A percentile compares a stretch with the other conserved stretches of the same genome.
Conservation (phyloP, 2,797 vertebrate genomes). For the Furcifer pardalis region DNA sequence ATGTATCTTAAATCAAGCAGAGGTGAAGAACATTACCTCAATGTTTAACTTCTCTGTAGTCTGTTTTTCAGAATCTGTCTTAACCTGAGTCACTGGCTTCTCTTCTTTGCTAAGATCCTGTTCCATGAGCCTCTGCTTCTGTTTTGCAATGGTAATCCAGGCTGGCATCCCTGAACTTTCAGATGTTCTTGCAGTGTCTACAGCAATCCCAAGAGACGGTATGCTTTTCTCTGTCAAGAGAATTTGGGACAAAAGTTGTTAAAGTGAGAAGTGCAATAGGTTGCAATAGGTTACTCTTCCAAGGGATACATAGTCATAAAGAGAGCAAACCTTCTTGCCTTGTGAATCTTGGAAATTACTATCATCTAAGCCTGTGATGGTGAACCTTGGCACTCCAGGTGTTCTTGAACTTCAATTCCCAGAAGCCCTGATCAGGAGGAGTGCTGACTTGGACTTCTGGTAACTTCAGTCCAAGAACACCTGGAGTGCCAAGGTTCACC, state of each 20-base stretch:
- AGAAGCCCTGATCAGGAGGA: too few species aligned
- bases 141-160: constrained; percentile 89
- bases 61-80: constrained; percentile 68
- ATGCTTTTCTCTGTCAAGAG: constrained; percentile 76
- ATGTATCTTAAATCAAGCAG: background rate
- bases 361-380: too few species aligned
- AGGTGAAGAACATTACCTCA: constrained; percentile 64
- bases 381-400: too few species aligned
- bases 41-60: constrained; percentile 61
- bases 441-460: too few species aligned
- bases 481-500: too few species aligned
- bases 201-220: constrained; percentile 39
- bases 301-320: background rate
- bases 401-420: too few species aligned
- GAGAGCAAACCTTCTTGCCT: background rate
- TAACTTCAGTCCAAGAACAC: too few species aligned
- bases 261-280: background rate
- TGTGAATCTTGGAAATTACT: background rate
- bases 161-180: constrained; percentile 75
- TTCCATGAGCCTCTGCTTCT: constrained; percentile 83
- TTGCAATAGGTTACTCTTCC: background rate
- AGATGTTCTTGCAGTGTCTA: constrained; percentile 54
- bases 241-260: constrained; percentile 56
- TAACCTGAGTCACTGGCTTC: constrained; percentile 55
- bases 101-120: constrained; percentile 81